phyloP scores from a whole-genome alignment of 2,113 vertebrate genomes.

The Phoxinus phoxinus region DNA sequence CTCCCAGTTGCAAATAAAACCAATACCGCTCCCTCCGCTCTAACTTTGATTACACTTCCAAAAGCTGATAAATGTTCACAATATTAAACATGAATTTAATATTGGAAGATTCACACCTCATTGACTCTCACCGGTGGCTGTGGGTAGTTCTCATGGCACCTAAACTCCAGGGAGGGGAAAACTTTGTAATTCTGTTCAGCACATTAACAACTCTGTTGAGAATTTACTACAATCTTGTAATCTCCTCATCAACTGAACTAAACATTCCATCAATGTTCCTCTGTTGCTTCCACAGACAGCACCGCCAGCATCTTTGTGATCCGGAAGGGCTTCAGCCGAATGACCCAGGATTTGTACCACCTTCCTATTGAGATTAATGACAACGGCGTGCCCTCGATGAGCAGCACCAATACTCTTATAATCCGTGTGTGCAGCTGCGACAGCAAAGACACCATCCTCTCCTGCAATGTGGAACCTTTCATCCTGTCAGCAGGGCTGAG shows the following conservation, averaged over 20 bases:
- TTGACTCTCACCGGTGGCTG: slow-evolving; percentile 25
- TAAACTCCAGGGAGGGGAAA: slow-evolving; percentile 12
- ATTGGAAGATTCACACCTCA: slow-evolving; percentile 56
- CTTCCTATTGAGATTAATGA: slow-evolving; percentile 94
- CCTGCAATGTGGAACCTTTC: slow-evolving; percentile 90
- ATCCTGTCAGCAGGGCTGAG: slow-evolving; percentile 90
- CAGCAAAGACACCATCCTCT: slow-evolving; percentile 81
- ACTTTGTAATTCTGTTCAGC: slow-evolving; percentile 18
- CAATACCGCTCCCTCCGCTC: slow-evolving; percentile 43
- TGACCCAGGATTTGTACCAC: slow-evolving; percentile 88
- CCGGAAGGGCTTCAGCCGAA: slow-evolving; percentile 86
- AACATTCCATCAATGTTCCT: neutral
- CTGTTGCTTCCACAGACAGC: slow-evolving; percentile 79
- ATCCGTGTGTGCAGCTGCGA: slow-evolving; percentile 94
- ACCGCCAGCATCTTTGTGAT: slow-evolving; percentile 86
- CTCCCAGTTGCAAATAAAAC: slow-evolving; percentile 44
- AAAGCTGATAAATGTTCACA: slow-evolving; percentile 62
- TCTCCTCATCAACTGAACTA: neutral
- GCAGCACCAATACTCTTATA: slow-evolving; percentile 92
- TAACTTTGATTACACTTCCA: slow-evolving; percentile 63
- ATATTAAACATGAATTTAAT: slow-evolving; percentile 59
- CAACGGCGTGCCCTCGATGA: slow-evolving; percentile 86
- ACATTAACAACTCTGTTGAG: neutral
- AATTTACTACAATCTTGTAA: neutral
- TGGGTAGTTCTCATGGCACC: neutral